These are phyloP conservation scores for Odocoileus hemionus DNA, from an alignment of 2,113 vertebrate genomes.

Conservation along the genomic window DNA sequence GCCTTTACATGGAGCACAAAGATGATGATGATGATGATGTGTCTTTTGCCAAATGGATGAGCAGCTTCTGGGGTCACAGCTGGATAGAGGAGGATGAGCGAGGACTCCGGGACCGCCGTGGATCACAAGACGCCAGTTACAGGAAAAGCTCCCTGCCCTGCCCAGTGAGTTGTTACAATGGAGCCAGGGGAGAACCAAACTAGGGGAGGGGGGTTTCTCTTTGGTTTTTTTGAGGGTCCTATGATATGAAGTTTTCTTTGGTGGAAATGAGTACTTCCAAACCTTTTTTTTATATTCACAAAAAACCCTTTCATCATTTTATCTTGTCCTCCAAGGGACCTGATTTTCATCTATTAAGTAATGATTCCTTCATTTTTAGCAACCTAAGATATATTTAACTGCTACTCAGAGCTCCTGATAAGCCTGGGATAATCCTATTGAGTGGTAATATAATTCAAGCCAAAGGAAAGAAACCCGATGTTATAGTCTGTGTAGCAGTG, in stretches of 20 bases:
- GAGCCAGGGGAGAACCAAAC: neutral
- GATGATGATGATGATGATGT: conserved; percentile 85
- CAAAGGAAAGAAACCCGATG: neutral
- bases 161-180: conserved; percentile 83
- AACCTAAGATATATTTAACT: neutral
- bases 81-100: conserved; percentile 78
- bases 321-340: neutral
- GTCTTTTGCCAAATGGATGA: conserved; percentile 98
- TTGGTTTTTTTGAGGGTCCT: neutral
- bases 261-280: neutral
- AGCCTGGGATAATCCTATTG: neutral
- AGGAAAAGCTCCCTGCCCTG: conserved; percentile 91
- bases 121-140: conserved; percentile 66
- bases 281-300: neutral
- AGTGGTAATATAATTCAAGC: neutral
- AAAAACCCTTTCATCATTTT: neutral
- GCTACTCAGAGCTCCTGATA: neutral
- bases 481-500: neutral
- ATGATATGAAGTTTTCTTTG: neutral
- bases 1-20: conserved; percentile 86
- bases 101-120: conserved; percentile 79
- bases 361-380: conserved; percentile 8
- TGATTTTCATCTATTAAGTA: neutral
- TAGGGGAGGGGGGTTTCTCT: neutral
- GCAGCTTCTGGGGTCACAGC: conserved; percentile 95